phyloP scores from a whole-genome alignment of 2,113 vertebrate genomes.

The Vireo altiloquus region DNA sequence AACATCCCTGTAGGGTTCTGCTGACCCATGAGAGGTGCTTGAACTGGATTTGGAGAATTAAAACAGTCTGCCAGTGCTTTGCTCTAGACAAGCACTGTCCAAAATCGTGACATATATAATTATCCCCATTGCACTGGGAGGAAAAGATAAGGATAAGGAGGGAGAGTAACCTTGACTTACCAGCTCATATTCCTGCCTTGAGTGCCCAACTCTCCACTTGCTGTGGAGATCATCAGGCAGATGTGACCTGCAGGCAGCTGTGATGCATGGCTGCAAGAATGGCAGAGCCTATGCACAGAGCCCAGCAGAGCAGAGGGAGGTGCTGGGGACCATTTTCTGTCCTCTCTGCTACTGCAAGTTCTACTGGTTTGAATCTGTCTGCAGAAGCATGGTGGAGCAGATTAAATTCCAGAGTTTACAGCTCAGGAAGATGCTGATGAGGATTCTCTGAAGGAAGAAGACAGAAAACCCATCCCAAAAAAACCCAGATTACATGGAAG shows the following conservation, averaged over 20 bases:
- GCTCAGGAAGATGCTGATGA: neutral
- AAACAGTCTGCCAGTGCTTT: neutral
- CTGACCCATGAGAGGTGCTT: neutral
- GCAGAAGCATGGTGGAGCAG: neutral
- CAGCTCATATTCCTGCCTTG: neutral
- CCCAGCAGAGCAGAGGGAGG: neutral
- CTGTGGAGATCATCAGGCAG: conserved; percentile 5
- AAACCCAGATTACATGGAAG: fast-evolving
- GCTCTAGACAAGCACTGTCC: neutral
- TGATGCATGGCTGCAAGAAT: neutral
- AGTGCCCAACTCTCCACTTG: neutral
- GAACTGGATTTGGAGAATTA: neutral
- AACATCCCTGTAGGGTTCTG: neutral
- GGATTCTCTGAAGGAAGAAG: neutral
- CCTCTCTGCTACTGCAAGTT: neutral
- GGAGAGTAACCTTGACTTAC: neutral
- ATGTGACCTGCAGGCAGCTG: neutral
- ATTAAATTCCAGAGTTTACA: neutral
- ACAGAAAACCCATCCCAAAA: neutral
- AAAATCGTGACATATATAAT: neutral
- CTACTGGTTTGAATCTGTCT: neutral
- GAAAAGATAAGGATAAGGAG: neutral
- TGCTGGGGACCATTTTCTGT: neutral
- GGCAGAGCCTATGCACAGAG: neutral
- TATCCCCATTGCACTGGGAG: neutral